These are phyloP conservation scores for Harpagifer antarcticus DNA, from an alignment of 2,797 vertebrate species.

Conservation along the genomic window DNA sequence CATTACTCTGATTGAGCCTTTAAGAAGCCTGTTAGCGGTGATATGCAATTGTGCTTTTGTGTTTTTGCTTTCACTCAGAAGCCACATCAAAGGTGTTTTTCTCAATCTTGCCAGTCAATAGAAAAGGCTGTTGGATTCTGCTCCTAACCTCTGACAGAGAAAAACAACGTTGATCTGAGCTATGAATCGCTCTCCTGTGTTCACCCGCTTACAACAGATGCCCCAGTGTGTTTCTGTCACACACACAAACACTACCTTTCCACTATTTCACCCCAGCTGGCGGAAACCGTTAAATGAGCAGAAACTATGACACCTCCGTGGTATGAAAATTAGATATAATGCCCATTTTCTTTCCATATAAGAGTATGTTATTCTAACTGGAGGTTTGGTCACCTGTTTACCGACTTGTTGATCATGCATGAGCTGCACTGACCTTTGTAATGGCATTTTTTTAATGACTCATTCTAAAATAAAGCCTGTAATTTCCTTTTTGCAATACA, in stretches of 20 bases:
- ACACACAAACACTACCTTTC: conserved; percentile 55
- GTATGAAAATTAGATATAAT: conserved; percentile 64
- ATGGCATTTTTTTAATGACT: conserved; percentile 36
- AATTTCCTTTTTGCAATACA: conserved; percentile 10
- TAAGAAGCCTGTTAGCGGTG: conserved; percentile 45
- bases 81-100: conserved; percentile 71
- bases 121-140: conserved; percentile 47
- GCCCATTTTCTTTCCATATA: conserved; percentile 64
- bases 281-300: conserved; percentile 77
- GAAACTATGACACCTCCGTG: conserved; percentile 77
- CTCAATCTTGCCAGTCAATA: conserved; percentile 1
- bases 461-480: conserved; percentile 15
- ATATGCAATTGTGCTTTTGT: conserved; percentile 52
- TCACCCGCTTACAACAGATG: conserved; percentile 51
- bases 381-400: conserved; percentile 60
- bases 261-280: conserved; percentile 63
- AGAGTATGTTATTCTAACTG: conserved; percentile 55
- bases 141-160: conserved; percentile 27
- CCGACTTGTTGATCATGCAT: conserved; percentile 42
- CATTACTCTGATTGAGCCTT: conserved; percentile 60
- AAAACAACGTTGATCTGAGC: conserved; percentile 40
- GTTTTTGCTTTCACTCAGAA: conserved; percentile 59
- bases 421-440: conserved; percentile 33
- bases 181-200: conserved; percentile 55
- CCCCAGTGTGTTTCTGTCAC: conserved; percentile 59